Evolutionary conservation across 2,888 invertebrate genomes (phyloP), one percentile per base, ranked within the genome.

Genomic region (Lottia gigantea): DNA sequence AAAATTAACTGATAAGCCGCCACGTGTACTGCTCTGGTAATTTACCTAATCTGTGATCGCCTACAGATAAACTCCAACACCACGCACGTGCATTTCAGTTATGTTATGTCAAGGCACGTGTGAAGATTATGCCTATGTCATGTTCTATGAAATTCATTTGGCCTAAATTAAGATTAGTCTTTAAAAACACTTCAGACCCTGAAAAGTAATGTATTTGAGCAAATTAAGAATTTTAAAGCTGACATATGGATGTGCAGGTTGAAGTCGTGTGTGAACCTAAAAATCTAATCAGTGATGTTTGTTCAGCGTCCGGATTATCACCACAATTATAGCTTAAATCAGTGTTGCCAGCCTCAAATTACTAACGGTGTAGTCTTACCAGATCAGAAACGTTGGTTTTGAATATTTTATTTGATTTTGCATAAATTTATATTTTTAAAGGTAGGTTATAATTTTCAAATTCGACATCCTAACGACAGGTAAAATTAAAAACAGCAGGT

Each of bases 41-140:
- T 55, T 55, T 55, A 55, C 23, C 55, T 55, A 55, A 55, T 55
- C 55, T 55, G 19, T 23, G 23, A 55, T 55, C 55, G 55, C 55
- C 55, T 8, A 19, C 23, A 23, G 55, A 55, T 23, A 55, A 55
- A 23, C 23, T 11, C 14, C 19, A 8, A 23, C 55, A 55, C 55
- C 23, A 55, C 19, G 19, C 55, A 8, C 55, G 55, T 55, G 55
- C 14, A 19, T 23, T 23, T 23, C 55, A 23, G 55, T 55, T 55
- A 23, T 55, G 55, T 55, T 55, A 55, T 55, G 55, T 23, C 55
- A 55, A 55, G 19, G 19, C 55, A 19, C 55, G 55, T 55, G 55
- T 23, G 19, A 55, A 55, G 55, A 19, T 55, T 55, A 55, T 55
- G 55, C 55, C 55, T 55, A 23, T 55, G 55, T 55, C 55, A 15